Evolutionary conservation across 2,888 invertebrate genomes (phyloP).

Genomic region (Teleiodes luculella): DNA sequence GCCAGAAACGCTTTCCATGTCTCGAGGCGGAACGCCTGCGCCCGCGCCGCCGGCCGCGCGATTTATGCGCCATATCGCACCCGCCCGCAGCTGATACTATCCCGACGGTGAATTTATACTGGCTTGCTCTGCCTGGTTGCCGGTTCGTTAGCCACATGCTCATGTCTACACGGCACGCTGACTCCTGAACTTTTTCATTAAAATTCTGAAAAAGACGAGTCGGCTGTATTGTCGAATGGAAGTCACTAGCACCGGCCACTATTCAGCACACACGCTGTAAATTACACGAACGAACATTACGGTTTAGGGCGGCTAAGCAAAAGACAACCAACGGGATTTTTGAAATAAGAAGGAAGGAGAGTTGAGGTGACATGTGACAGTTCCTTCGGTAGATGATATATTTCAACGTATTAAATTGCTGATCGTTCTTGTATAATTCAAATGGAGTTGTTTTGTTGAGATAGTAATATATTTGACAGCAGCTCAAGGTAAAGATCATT

Average conservation of each 20-base stretch:
- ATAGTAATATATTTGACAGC: constrained; percentile 40
- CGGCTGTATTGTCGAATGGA: too few species aligned
- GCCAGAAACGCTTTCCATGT: constrained; percentile 64
- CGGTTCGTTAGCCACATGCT: constrained; percentile 29
- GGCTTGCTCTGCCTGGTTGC: constrained; percentile 25
- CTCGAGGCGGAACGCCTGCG: constrained; percentile 53
- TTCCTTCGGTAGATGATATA: not conserved
- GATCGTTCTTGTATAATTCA: not conserved
- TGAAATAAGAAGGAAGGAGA: too few species aligned
- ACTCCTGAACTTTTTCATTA: not conserved
- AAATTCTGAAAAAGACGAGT: too few species aligned
- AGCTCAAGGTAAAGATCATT: constrained; percentile 46
- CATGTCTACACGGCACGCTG: constrained; percentile 22
- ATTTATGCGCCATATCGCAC: constrained; percentile 50
- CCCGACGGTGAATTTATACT: constrained; percentile 44
- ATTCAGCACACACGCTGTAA: too few species aligned
- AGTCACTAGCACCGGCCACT: too few species aligned
- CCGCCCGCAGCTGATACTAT: constrained; percentile 42
- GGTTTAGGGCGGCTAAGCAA: too few species aligned
- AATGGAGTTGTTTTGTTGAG: not conserved
- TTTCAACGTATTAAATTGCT: not conserved
- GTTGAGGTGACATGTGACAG: too few species aligned
- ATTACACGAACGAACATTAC: too few species aligned
- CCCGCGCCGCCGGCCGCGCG: constrained; percentile 32
- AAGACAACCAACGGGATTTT: too few species aligned